Percentiles rank a stretch among this genome's conserved stretches.
Evolutionary conservation across 1,140 invertebrate genomes (phyloP).

Genomic region (Phortica variegata): DNA sequence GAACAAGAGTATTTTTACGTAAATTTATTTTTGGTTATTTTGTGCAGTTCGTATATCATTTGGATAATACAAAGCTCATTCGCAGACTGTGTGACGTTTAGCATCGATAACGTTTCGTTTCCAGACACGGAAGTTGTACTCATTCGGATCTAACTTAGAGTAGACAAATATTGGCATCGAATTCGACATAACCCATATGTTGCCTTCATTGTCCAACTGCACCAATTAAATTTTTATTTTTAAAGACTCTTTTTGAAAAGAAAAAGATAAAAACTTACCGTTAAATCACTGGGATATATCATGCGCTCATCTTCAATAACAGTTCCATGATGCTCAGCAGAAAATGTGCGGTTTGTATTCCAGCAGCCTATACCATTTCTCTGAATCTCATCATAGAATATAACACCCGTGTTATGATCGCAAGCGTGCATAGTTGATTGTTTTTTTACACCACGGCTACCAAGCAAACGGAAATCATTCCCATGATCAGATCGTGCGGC

Average conservation of each 20-base stretch:
- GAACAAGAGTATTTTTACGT: conserved; percentile 18
- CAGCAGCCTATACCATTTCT: conserved; percentile 70
- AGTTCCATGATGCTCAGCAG: conserved; percentile 61
- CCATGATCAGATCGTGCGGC: conserved; percentile 64
- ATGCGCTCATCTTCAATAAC: conserved; percentile 62
- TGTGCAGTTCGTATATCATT: too few species aligned
- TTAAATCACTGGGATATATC: conserved; percentile 65
- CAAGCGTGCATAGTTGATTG: conserved; percentile 66
- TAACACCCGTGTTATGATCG: conserved; percentile 61
- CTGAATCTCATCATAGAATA: conserved; percentile 70
- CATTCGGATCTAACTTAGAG: conserved; percentile 60
- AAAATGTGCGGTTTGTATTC: conserved; percentile 62
- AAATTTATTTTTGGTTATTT: too few species aligned
- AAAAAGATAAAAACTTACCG: conserved; percentile 25
- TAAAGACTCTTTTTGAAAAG: neutral
- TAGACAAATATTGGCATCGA: conserved; percentile 64
- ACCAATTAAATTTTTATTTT: conserved; percentile 14
- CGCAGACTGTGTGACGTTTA: conserved; percentile 38
- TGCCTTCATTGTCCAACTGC: conserved; percentile 60
- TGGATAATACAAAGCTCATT: conserved; percentile 44
- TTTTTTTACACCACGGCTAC: conserved; percentile 62
- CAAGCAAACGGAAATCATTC: conserved; percentile 60
- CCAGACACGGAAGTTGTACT: conserved; percentile 64
- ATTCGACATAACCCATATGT: conserved; percentile 65
- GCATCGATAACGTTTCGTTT: conserved; percentile 32